Evolutionary conservation across 2,888 invertebrate genomes (phyloP), one percentile per base, ranked within the genome.

Genomic region (Arctia plantaginis): DNA sequence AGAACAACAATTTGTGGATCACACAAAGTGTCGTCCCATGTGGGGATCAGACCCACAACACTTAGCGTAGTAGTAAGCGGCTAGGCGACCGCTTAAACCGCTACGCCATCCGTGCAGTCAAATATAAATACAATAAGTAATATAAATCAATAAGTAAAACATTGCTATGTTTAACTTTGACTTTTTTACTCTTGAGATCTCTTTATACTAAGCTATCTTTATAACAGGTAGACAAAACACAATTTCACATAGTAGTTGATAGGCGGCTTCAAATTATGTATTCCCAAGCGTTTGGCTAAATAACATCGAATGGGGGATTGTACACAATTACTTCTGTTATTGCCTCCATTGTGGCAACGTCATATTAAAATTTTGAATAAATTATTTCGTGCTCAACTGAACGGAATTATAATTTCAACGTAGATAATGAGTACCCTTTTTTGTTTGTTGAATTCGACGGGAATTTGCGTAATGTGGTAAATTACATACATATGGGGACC

Each of bases 351-450:
- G 87, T 85, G 85, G 85, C 81, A 77, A 82, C 85, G 81, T 87
- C 87, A 86, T 87, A 88, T 91, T 91, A 90, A 91, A 91, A 90
- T 92, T 87, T 90, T 90, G 91, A 90, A 92, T 91, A 91, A 91
- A 90, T 92, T 92, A 90, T 89, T 86, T 80, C 66, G 81, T 82
- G 90, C 89, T 91, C 78, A 85, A 80, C 80, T 75, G 85, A 83
- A 90, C 85, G 82, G 87, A 85, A 86, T 79, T 82, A 83, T 79
- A 80, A 85, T 88, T 88, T 78, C 77, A 80, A 78, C 78, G 66
- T 75, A 79, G 74, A 79, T 83, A 84, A 84, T 82, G 77, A 82
- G 72, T 75, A 69, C 72, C 76, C 79, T 82, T 85, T 72, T 80
- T 82, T 76, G 75, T 82, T 81, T 73, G 84, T 72, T 79, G 70